These are phyloP conservation scores for Phylloscopus trochilus DNA, from an alignment of 2,113 vertebrate genomes.

Conservation along the genomic window DNA sequence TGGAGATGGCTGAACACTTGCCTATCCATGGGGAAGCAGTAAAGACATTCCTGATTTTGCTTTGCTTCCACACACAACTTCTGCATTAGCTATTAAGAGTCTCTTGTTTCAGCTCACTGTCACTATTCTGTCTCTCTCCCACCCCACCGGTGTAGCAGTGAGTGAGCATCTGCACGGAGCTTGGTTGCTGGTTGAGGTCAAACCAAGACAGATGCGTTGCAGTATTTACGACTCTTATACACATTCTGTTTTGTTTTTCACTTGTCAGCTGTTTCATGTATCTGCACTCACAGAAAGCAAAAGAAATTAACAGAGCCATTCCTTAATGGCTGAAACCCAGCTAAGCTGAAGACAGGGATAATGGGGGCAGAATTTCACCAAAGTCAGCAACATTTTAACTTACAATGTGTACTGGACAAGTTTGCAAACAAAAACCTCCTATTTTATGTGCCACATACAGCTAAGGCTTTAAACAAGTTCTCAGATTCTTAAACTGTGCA, in stretches of 20 bases:
- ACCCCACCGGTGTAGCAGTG: neutral
- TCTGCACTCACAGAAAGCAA: neutral
- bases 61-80: fast-evolving
- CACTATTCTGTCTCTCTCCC: neutral
- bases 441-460: neutral
- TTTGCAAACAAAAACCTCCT: neutral
- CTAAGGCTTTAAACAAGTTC: neutral
- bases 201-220: neutral
- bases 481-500: neutral
- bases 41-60: neutral
- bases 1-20: neutral
- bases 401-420: neutral
- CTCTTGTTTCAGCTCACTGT: neutral
- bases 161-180: neutral
- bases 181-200: neutral
- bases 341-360: neutral
- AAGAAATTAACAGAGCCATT: neutral
- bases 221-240: neutral
- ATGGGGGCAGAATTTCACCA: neutral
- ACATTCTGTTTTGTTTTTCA: neutral
- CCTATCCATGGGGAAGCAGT: neutral
- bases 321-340: neutral
- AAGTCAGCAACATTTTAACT: neutral
- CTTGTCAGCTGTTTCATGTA: neutral
- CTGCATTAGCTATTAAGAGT: neutral